These are phyloP conservation scores for Gallirallus australis DNA, from an alignment of 2,797 vertebrate species.

Conservation along the genomic window DNA sequence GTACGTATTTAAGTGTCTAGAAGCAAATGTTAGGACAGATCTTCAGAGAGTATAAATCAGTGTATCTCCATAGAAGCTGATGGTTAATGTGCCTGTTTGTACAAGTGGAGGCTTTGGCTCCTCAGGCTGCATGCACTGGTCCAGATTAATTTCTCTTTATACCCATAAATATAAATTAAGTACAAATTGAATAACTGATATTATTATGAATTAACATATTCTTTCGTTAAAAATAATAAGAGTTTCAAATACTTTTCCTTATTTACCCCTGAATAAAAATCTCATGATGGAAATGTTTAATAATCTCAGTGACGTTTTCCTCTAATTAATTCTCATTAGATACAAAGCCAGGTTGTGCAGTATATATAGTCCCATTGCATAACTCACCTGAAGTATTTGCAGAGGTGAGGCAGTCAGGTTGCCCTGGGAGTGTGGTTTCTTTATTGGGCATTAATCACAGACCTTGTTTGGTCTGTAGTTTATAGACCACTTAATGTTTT, in stretches of 20 bases:
- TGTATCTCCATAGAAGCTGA: background rate
- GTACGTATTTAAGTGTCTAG: background rate
- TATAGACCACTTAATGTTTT: conserved; percentile 40
- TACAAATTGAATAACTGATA: background rate
- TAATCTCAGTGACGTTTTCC: background rate
- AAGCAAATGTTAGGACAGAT: background rate
- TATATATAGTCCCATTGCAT: background rate
- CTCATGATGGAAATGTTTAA: background rate
- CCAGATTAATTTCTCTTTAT: background rate
- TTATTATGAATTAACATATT: background rate
- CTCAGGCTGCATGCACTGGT: background rate
- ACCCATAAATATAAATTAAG: background rate
- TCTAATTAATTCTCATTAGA: background rate
- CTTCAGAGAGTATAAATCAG: background rate
- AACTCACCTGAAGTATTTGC: conserved; percentile 30
- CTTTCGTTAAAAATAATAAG: background rate
- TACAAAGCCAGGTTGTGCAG: background rate
- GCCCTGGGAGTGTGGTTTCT: background rate
- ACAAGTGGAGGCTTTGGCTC: background rate
- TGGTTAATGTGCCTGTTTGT: background rate
- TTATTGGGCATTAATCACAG: conserved; percentile 19
- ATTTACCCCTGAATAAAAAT: background rate
- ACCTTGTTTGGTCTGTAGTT: conserved; percentile 4
- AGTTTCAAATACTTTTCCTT: background rate
- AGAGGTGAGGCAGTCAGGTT: background rate